Evolutionary conservation across 2,797 vertebrate genomes (phyloP), one percentile per base, ranked within the genome.

Genomic region (Netta rufina): DNA sequence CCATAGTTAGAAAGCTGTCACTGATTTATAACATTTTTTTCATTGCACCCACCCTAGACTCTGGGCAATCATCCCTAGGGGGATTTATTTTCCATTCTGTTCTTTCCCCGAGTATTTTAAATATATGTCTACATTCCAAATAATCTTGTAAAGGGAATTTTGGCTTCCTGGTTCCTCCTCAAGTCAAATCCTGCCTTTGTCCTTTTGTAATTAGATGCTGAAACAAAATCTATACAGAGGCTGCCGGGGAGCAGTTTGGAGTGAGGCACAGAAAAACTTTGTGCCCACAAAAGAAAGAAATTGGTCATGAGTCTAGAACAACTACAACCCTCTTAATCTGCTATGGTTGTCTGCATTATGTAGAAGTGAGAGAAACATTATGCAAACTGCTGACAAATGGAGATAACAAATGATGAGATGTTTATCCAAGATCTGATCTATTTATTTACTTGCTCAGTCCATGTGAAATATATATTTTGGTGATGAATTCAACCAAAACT

Each of bases 381-480:
- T 0, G 8, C 62, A 96, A 91, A 78, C 66, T 90, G 41, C 51
- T 85, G 90, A 90, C 70, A 91, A 90, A 81, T 36, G n/a, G 51
- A 89, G 43, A 91, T 92, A 71, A 79, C 67, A 84, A 90, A 87
- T 60, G 24, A 60, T 78, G 86, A 91, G n/a, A 6, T 82, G 61
- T 93, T 84, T 93, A 74, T 85, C 67, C 19, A 69, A 84, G 62
- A 69, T 27, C 22, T 43, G 43, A 76, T 76, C 80, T 73, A 53
- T 86, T 67, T 95, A 13, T 91, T 94, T 93, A 39, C 60, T 95
- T 90, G 36, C 51, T 81, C 91, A 84, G 86, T 92, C 62, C 45
- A 20, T n/a, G 2, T 84, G 47, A 60, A 88, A 89, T 83, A 76
- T 88, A 8, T 12, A 32, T 75, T 80, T 81, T 67, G 28, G 9